Evolutionary conservation across 2,113 vertebrate genomes (phyloP), one percentile per base, ranked within the genome.

Genomic region (Eptatretus burgeri): DNA sequence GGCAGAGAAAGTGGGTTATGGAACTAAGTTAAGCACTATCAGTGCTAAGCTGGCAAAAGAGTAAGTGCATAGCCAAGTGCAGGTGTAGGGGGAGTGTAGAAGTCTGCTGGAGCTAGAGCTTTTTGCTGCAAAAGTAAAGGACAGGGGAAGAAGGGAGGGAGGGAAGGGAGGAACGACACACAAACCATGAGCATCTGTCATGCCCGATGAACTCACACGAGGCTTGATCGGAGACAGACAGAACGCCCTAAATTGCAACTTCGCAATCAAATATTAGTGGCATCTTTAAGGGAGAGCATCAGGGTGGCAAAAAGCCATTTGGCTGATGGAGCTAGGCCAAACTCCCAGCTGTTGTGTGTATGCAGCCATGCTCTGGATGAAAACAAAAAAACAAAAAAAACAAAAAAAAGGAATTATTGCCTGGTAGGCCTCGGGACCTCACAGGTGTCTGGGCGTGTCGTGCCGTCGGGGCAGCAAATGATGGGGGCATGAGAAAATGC

Each of bases 191-290:
- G 56, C 56, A 60, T 10, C 20, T 13, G 10, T 60, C 56, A 60
- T 60, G n/a, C 56, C n/a, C 56, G n/a, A 17, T 17, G n/a, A 20
- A 60, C n/a, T 60, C n/a, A 60, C 12, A 60, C 56, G 20, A 60
- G 20, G 56, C 56, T 17, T 17, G 12, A 60, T 20, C n/a, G n/a
- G 56, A 60, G 20, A 60, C n/a, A 60, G 56, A 20, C n/a, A 60
- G n/a, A 60, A n/a, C 10, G 56, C 56, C 56, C 56, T 60, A 60
- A 60, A n/a, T 60, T 60, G 56, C 56, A 60, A 60, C 56, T 60
- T 60, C 56, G n/a, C 20, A n/a, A 60, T 20, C 20, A n/a, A 60
- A 17, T n/a, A n/a, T 17, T 20, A 60, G 20, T 20, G 20, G n/a
- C n/a, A 17, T 60, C 20, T 60, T 20, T 60, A n/a, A 60, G 56